A percentile compares a stretch with the other conserved stretches of the same genome.
These are phyloP conservation scores for Drosophila imparisetae DNA, from an alignment of 2,888 invertebrate species.

Conservation along the genomic window DNA sequence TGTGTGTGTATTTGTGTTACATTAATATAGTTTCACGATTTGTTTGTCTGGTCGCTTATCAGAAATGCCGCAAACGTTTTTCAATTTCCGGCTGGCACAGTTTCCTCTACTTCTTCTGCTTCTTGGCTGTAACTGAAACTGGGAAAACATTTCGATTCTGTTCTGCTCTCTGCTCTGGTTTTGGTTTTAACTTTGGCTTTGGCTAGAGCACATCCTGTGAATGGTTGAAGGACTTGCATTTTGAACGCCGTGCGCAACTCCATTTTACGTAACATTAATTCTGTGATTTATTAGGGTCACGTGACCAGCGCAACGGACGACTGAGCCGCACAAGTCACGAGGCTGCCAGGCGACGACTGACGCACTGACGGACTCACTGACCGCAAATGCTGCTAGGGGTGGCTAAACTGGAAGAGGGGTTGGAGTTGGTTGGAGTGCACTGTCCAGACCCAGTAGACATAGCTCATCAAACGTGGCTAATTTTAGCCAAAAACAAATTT, in stretches of 20 bases:
- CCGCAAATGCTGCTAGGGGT: constrained; percentile 28
- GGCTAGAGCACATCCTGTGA: constrained; percentile 15
- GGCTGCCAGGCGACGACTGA: constrained; percentile 45
- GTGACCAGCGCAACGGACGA: constrained; percentile 85
- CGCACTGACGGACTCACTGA: constrained; percentile 58
- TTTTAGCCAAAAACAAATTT: constrained; percentile 22
- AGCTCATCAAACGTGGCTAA: constrained; percentile 48
- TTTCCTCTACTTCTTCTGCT: constrained; percentile 34
- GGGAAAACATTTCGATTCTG: constrained; percentile 7
- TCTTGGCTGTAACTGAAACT: constrained; percentile 17
- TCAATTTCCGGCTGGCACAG: constrained; percentile 78
- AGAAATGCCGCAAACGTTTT: constrained; percentile 78
- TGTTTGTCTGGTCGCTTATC: constrained; percentile 60
- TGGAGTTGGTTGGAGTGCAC: not conserved
- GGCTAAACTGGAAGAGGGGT: not conserved
- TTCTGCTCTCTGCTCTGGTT: not conserved
- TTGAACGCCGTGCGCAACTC: constrained; percentile 74
- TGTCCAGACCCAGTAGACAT: constrained; percentile 4
- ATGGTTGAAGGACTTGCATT: constrained; percentile 41
- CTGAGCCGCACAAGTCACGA: constrained; percentile 69
- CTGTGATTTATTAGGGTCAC: constrained; percentile 85
- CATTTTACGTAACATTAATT: constrained; percentile 86
- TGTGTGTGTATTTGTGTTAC: not conserved
- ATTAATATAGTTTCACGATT: constrained; percentile 40
- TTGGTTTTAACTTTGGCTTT: constrained; percentile 9